Base-by-base conservation (phyloP, 1,140 invertebrate species). In the Sitophilus oryzae region DNA sequence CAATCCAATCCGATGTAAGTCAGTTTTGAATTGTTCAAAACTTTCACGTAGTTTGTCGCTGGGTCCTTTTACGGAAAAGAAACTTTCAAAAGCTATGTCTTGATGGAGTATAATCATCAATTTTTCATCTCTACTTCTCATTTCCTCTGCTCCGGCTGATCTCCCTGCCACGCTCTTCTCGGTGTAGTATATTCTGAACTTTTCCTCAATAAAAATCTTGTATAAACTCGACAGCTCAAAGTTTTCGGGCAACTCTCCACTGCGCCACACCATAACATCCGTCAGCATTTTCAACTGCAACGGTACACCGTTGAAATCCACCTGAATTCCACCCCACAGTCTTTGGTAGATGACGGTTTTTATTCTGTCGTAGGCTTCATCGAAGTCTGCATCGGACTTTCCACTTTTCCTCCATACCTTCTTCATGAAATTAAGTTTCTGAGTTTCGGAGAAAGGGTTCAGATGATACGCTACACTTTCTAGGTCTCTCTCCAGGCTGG, bases 231-330 rank as follows among this genome's bases (percentile, higher is more conserved):
- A 1, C 8, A 46, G 10, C 6, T 18, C 25, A 10, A 46, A 1
- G 1, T 20, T 22, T 22, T 3, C 2, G 23, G 22, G n/a, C 15
- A 14, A 14, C 1, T 34, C 16, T 1, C 10, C 4, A 14, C 34
- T 34, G 5, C 15, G 1, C 3, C 18, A 10, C 14, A 25, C 20
- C 9, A 46, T 16, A 2, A 46, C 44, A 2, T 46, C 25, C 22
- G 18, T n/a, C 14, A 46, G n/a, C 44, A 46, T 46, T 5, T 34
- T 46, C 2, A 46, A 34, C 20, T 46, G 3, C 14, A 46, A 6
- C 1, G 44, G 44, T 30, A 14, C 18, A 10, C 34, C 2, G 6
- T n/a, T 46, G 14, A 46, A 46, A 6, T 46, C 20, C n/a, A 16
- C 5, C 16, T 2, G 8, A 21, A 46, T 22, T 15, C 5, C n/a